Percentiles rank a stretch among this genome's conserved stretches.
phyloP scores from a whole-genome alignment of 2,113 vertebrate species.

The Agelaius phoeniceus region DNA sequence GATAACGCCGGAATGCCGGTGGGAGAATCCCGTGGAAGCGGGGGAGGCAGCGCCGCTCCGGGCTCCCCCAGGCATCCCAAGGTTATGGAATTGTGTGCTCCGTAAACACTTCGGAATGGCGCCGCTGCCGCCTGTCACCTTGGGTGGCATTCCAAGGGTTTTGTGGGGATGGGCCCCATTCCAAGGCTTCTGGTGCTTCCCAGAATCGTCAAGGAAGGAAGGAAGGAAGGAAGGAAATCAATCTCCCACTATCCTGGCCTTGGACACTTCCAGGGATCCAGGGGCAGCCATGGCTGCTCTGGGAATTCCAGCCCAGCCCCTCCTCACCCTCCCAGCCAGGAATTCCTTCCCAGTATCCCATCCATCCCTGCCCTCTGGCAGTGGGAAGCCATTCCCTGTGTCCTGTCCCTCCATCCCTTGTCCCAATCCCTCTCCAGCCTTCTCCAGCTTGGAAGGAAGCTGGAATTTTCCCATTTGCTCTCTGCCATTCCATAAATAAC shows the following conservation, averaged over 20 bases:
- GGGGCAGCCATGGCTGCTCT: background rate
- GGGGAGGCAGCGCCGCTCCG: background rate
- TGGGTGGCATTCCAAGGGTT: background rate
- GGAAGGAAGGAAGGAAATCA: no score
- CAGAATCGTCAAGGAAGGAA: background rate
- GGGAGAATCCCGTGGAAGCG: rapidly evolving
- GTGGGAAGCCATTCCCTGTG: background rate
- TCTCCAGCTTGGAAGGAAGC: background rate
- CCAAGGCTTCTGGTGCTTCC: background rate
- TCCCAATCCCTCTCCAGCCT: background rate
- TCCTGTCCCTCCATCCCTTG: background rate
- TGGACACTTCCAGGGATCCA: background rate
- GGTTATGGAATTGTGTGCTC: background rate
- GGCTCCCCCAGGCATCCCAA: background rate
- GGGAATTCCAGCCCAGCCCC: background rate
- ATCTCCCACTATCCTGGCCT: background rate
- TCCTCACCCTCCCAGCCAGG: background rate
- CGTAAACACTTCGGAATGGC: background rate
- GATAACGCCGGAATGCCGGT: background rate
- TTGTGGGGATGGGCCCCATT: background rate
- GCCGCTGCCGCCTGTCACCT: background rate
- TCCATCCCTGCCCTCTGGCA: background rate
- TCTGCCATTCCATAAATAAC: background rate
- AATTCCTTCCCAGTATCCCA: background rate
- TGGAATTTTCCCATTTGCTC: background rate